A percentile compares a stretch with the other conserved stretches of the same genome.
phyloP scores from a whole-genome alignment of 1,140 invertebrate species.

The Tetramorium parvispinum region DNA sequence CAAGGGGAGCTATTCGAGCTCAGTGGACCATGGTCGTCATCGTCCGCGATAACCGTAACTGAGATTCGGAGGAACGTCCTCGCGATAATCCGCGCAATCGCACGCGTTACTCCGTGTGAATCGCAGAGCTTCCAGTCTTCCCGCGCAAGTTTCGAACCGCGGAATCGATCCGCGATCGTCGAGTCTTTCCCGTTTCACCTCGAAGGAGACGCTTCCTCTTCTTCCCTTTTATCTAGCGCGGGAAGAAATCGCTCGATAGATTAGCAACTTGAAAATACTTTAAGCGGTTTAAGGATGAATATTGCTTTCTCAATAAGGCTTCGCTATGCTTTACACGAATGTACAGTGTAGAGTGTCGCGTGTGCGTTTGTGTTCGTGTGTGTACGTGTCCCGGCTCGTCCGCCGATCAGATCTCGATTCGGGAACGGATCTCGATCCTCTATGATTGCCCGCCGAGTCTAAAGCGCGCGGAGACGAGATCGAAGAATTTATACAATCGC shows the following conservation, averaged over 20 bases:
- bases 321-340: slow-evolving; percentile 77
- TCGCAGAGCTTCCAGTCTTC: background rate
- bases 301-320: slow-evolving; percentile 82
- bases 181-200: slow-evolving; percentile 13
- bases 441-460: background rate
- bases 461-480: slow-evolving; percentile 46
- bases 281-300: slow-evolving; percentile 75
- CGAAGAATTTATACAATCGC: slow-evolving; percentile 44
- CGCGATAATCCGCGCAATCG: slow-evolving; percentile 17
- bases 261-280: slow-evolving; percentile 76
- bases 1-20: background rate
- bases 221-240: slow-evolving; percentile 52
- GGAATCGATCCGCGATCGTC: slow-evolving; percentile 13
- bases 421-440: slow-evolving; percentile 17
- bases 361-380: background rate
- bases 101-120: slow-evolving; percentile 57
- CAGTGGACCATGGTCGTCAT: background rate
- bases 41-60: background rate
- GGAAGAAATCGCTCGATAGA: slow-evolving; percentile 73
- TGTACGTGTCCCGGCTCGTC: slow-evolving; percentile 10
- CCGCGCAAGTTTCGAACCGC: slow-evolving; percentile 20
- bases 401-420: slow-evolving; percentile 44
- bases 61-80: background rate
- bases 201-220: background rate
- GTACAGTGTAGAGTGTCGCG: slow-evolving; percentile 67